phyloP scores from a whole-genome alignment of 2,113 vertebrate species.

The Phrynocephalus versicolor region DNA sequence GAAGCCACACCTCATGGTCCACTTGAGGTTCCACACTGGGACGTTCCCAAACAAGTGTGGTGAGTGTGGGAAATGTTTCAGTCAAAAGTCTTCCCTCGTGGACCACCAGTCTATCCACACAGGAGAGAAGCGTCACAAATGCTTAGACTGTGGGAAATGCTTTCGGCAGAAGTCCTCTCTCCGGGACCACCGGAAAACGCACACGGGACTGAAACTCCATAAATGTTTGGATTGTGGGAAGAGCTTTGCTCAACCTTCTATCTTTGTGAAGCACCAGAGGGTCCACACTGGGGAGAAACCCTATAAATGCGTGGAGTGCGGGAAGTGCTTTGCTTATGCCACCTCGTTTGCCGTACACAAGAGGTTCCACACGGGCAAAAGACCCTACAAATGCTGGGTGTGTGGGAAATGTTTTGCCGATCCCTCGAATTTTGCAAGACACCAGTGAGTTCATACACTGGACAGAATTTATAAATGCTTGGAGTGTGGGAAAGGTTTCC shows the following conservation, averaged over 20 bases:
- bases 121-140: constrained; percentile 3
- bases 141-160: constrained; percentile 31
- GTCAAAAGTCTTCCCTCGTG: background rate
- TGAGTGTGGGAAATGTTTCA: background rate
- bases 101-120: background rate
- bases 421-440: background rate
- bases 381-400: background rate
- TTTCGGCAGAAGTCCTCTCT: constrained; percentile 43
- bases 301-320: background rate
- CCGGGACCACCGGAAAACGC: background rate
- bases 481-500: constrained; percentile 1
- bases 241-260: background rate
- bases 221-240: background rate
- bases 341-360: background rate
- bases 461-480: background rate
- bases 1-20: background rate
- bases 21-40: background rate
- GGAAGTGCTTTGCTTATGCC: background rate
- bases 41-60: background rate
- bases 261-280: background rate
- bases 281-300: background rate
- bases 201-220: background rate
- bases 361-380: background rate
- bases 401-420: background rate
- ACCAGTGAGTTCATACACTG: background rate